Evolutionary conservation across 2,888 invertebrate genomes (phyloP).

Genomic region (Netelia melanura): DNA sequence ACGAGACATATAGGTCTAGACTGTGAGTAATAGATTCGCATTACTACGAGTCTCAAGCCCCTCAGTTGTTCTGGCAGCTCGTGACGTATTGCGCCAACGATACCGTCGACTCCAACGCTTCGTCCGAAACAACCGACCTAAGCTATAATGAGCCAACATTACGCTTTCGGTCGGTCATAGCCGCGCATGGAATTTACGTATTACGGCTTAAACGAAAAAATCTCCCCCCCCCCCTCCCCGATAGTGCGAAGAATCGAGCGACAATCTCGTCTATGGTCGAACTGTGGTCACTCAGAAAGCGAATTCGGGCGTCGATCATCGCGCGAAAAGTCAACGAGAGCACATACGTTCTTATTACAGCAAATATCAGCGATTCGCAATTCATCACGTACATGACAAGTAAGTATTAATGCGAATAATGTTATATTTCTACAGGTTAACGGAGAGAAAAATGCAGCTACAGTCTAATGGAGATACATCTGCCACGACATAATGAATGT

Average conservation of each 20-base stretch:
- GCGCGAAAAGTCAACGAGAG: slow-evolving; percentile 74
- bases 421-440: background rate
- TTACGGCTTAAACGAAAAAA: background rate
- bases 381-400: slow-evolving; percentile 85
- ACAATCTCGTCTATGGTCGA: slow-evolving; percentile 3
- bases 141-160: slow-evolving; percentile 50
- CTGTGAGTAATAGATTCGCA: slow-evolving; percentile 80
- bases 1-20: slow-evolving; percentile 75
- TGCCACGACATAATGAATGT: no score
- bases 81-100: slow-evolving; percentile 75
- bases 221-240: background rate
- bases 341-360: slow-evolving; percentile 83
- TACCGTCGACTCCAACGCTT: slow-evolving; percentile 12
- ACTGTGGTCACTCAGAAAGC: slow-evolving; percentile 47
- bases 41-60: slow-evolving; percentile 73
- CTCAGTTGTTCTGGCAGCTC: slow-evolving; percentile 72
- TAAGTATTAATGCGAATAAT: slow-evolving; percentile 76
- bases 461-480: no score
- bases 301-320: slow-evolving; percentile 55
- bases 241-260: background rate
- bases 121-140: background rate
- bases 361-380: slow-evolving; percentile 83
- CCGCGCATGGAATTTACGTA: background rate
- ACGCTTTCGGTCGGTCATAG: slow-evolving; percentile 5
- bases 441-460: no score